Evolutionary conservation across 2,888 invertebrate genomes (phyloP).

Genomic region (Halictus ligatus): DNA sequence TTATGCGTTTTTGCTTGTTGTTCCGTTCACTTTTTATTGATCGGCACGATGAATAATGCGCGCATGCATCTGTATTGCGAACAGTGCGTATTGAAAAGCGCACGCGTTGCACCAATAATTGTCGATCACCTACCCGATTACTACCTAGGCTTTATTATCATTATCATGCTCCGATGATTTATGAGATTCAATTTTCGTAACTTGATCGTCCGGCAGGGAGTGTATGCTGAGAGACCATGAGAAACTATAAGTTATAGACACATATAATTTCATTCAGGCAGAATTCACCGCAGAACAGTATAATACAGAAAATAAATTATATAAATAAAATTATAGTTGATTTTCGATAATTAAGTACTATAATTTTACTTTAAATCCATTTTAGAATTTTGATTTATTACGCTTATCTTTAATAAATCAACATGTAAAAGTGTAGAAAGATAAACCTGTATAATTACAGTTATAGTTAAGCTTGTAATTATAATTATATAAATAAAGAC

Average conservation of each 20-base stretch:
- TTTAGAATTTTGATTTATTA: neutral
- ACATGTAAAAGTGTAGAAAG: neutral
- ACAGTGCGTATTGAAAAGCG: constrained; percentile 21
- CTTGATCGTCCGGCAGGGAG: neutral
- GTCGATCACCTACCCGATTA: constrained; percentile 6
- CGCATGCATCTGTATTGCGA: neutral
- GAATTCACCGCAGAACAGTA: neutral
- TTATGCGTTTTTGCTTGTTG: constrained; percentile 9
- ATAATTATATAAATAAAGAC: constrained; percentile 1
- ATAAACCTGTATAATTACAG: neutral
- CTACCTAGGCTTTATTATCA: neutral
- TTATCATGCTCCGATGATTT: constrained; percentile 6
- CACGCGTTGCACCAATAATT: constrained; percentile 42
- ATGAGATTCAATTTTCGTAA: constrained; percentile 14
- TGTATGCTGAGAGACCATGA: neutral
- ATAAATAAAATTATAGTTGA: neutral
- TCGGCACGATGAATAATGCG: constrained; percentile 31
- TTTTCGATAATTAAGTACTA: no score
- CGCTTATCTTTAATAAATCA: neutral
- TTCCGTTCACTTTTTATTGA: constrained; percentile 26
- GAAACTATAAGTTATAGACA: neutral
- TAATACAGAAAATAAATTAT: neutral
- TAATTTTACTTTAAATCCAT: neutral
- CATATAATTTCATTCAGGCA: neutral
- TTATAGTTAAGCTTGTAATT: neutral